A percentile compares a stretch with the other conserved stretches of the same genome.
Evolutionary conservation across 53 echinoderm and acorn worm species (phyloP).

Genomic region (Patiria pectinifera): DNA sequence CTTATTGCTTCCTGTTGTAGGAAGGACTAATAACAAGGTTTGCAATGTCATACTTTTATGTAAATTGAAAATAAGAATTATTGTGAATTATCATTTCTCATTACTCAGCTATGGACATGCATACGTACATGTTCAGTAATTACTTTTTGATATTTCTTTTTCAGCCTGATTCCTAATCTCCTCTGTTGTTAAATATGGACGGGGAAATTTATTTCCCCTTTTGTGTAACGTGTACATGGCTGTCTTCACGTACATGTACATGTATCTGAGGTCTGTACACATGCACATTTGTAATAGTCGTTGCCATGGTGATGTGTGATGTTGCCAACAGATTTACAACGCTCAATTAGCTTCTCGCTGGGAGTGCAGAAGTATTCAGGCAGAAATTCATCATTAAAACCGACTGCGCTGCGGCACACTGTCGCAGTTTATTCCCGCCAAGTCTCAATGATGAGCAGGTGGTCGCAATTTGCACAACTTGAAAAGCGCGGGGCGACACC

Average conservation of each 20-base stretch:
- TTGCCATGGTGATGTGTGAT: conserved; percentile 6
- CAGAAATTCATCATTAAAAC: neutral
- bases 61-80: too few species aligned
- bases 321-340: neutral
- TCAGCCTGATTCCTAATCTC: too few species aligned
- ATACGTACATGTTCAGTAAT: too few species aligned
- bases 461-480: neutral
- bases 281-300: neutral
- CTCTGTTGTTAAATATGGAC: too few species aligned
- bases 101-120: too few species aligned
- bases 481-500: neutral
- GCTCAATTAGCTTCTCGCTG: neutral
- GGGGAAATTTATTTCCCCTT: too few species aligned
- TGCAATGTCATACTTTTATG: too few species aligned
- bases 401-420: neutral
- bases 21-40: too few species aligned
- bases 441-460: conserved; percentile 7
- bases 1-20: too few species aligned
- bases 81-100: too few species aligned
- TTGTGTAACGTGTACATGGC: too few species aligned
- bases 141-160: too few species aligned
- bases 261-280: neutral
- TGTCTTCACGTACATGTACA: neutral
- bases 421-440: neutral
- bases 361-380: neutral